Evolutionary conservation across 2,888 invertebrate species (phyloP).

Genomic region (Fragum sueziense): DNA sequence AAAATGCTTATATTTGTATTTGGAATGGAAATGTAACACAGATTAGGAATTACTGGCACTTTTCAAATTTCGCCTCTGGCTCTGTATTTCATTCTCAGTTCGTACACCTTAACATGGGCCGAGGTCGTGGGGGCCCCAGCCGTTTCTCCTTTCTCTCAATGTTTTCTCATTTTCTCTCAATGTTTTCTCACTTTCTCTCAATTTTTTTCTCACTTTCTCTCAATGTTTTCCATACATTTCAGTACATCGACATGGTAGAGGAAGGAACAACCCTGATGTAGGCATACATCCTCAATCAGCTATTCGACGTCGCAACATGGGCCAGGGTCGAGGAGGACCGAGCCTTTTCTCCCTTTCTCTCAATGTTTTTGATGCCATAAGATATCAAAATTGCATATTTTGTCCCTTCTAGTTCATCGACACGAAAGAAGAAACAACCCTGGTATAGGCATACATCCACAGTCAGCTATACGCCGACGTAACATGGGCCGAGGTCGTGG

Average conservation of each 20-base stretch:
- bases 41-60: too few species aligned
- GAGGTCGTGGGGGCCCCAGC: slow-evolving; percentile 24
- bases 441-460: slow-evolving; percentile 29
- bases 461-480: slow-evolving; percentile 26
- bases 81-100: too few species aligned
- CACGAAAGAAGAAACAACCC: neutral
- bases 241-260: neutral
- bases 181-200: too few species aligned
- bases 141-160: too few species aligned
- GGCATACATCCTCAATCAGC: slow-evolving; percentile 39
- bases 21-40: too few species aligned
- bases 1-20: too few species aligned
- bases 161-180: too few species aligned
- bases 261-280: neutral
- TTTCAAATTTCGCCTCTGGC: too few species aligned
- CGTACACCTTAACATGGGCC: neutral
- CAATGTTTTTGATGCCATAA: too few species aligned
- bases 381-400: too few species aligned
- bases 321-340: neutral
- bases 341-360: too few species aligned
- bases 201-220: too few species aligned
- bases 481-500: neutral
- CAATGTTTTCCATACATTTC: neutral
- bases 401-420: neutral
- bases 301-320: slow-evolving; percentile 4